A percentile compares a stretch with the other conserved stretches of the same genome.
phyloP scores from a whole-genome alignment of 2,888 invertebrate genomes.

The Morpho achilles region DNA sequence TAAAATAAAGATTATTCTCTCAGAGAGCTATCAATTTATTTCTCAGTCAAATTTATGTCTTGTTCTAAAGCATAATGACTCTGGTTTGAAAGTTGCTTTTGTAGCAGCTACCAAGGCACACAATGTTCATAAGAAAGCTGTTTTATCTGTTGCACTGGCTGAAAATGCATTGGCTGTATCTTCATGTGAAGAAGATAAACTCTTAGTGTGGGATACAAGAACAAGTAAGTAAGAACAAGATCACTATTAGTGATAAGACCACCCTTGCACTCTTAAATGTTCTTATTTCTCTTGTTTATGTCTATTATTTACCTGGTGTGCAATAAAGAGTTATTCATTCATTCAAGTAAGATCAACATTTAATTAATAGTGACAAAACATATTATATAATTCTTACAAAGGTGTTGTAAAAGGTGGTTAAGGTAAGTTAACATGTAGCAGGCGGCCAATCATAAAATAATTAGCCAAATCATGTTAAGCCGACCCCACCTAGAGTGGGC shows the following conservation, averaged over 20 bases:
- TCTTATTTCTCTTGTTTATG: too few relatives aligned
- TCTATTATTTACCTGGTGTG: too few relatives aligned
- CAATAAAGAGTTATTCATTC: too few relatives aligned
- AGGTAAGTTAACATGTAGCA: too few relatives aligned
- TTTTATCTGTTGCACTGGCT: constrained; percentile 80
- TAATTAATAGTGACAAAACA: too few relatives aligned
- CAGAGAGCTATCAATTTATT: constrained; percentile 59
- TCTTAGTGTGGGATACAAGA: constrained; percentile 82
- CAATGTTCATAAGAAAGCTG: constrained; percentile 65
- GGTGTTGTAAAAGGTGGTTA: too few relatives aligned
- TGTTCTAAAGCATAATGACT: constrained; percentile 61
- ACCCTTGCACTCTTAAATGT: too few relatives aligned
- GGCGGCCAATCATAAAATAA: too few relatives aligned
- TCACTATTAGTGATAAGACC: too few relatives aligned
- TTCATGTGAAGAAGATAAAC: constrained; percentile 77
- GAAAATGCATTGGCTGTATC: constrained; percentile 81
- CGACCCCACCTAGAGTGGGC: too few relatives aligned
- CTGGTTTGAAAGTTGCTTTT: constrained; percentile 68
- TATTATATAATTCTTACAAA: too few relatives aligned
- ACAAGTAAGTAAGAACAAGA: constrained; percentile 55
- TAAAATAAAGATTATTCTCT: constrained; percentile 60
- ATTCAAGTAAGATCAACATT: constrained; percentile 23
- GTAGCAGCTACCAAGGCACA: constrained; percentile 71
- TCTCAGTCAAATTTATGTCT: constrained; percentile 60
- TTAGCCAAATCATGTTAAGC: too few relatives aligned